Evolutionary conservation across 2,797 vertebrate genomes (phyloP).

Genomic region (Anisognathus igniventris): DNA sequence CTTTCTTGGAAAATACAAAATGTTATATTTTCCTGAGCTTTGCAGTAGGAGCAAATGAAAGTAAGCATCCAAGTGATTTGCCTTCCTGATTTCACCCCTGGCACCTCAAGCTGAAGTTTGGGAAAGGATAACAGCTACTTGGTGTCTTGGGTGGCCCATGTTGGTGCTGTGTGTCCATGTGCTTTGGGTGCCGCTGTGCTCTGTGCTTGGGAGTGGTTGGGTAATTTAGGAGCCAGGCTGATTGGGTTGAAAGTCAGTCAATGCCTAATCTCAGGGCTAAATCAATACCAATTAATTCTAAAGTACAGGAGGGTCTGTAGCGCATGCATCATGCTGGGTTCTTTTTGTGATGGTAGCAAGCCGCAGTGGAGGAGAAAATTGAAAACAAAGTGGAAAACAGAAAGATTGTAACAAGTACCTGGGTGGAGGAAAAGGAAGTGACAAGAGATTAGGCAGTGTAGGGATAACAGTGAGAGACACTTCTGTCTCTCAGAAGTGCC

Average conservation of each 20-base stretch:
- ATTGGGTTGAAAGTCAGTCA: neutral
- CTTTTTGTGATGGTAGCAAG: neutral
- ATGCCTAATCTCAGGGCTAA: constrained; percentile 28
- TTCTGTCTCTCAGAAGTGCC: neutral
- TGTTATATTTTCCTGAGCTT: neutral
- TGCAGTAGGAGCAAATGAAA: neutral
- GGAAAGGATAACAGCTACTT: neutral
- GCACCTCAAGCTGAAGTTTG: neutral
- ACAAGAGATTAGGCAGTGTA: neutral
- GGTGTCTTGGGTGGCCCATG: neutral
- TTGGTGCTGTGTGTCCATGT: neutral
- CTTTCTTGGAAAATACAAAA: neutral
- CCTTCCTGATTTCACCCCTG: neutral
- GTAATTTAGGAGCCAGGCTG: neutral
- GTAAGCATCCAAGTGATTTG: neutral
- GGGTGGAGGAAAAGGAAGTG: neutral
- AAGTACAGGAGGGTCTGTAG: neutral
- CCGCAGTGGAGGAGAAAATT: neutral
- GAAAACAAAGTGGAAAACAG: neutral
- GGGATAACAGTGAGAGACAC: neutral
- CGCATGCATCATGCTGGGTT: neutral
- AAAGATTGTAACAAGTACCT: neutral
- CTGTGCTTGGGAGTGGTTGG: neutral
- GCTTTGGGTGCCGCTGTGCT: neutral
- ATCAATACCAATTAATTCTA: constrained; percentile 50